Conservation (phyloP, 2,888 invertebrate genomes). For the Agonopterix subpropinquella region DNA sequence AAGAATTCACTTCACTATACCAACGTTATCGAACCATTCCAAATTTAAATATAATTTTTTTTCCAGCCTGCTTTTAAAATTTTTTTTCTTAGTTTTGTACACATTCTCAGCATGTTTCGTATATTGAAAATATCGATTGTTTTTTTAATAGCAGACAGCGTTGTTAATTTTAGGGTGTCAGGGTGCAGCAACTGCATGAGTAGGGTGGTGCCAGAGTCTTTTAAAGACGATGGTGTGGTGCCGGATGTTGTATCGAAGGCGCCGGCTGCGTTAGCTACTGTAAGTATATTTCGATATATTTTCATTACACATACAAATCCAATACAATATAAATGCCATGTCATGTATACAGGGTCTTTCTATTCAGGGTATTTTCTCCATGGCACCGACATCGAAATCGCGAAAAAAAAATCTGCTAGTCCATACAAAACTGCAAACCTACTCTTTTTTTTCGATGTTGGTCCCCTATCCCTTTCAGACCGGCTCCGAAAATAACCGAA, state of each 20-base stretch:
- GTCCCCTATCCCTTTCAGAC: too few species aligned
- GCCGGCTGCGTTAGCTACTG: background rate
- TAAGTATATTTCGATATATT: background rate
- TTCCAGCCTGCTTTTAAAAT: background rate
- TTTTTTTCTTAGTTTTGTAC: background rate
- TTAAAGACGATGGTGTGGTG: conserved; percentile 69
- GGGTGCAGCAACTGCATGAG: conserved; percentile 45
- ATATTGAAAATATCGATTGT: conserved; percentile 54
- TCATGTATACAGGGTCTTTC: too few species aligned
- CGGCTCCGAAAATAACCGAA: too few species aligned
- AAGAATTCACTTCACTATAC: background rate
- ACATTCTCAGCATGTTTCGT: conserved; percentile 22
- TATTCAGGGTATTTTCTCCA: too few species aligned
- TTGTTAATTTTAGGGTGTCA: conserved; percentile 68
- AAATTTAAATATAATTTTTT: too few species aligned
- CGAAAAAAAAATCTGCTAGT: too few species aligned
- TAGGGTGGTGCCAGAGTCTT: conserved; percentile 63
- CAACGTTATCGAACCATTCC: background rate
- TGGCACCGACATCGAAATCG: too few species aligned
- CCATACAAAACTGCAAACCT: too few species aligned
- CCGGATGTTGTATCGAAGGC: background rate
- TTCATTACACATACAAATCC: background rate
- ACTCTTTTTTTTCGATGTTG: too few species aligned
- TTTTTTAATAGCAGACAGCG: conserved; percentile 64
- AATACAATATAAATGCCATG: too few species aligned